Percentiles rank a stretch among this genome's conserved stretches.
phyloP scores from a whole-genome alignment of 2,888 invertebrate species.

The Elegia similella region DNA sequence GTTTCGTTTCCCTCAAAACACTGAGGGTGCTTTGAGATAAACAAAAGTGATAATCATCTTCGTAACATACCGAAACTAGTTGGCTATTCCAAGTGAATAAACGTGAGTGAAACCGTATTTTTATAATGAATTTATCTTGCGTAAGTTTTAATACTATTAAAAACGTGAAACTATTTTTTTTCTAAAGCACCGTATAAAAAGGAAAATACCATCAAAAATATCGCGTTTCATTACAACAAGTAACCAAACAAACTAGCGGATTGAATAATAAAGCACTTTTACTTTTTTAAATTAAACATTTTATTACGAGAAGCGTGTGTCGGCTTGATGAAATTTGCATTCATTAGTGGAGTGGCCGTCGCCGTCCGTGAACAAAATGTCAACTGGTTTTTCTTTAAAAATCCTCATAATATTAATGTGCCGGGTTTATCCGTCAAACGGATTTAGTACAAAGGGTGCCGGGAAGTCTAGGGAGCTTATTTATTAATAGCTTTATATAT shows the following conservation, averaged over 20 bases:
- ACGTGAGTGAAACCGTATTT: no score
- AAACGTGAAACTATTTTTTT: no score
- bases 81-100: no score
- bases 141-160: no score
- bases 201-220: no score
- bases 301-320: slow-evolving; percentile 56
- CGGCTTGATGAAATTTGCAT: slow-evolving; percentile 71
- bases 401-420: slow-evolving; percentile 14
- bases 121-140: no score
- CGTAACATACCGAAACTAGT: no score
- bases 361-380: slow-evolving; percentile 44
- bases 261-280: slow-evolving; percentile 18
- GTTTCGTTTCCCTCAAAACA: no score
- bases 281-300: slow-evolving; percentile 52
- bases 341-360: slow-evolving; percentile 61
- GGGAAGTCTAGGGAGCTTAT: not conserved
- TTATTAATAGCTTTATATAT: not conserved
- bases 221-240: not conserved
- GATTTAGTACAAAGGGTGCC: not conserved
- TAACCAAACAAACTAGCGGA: not conserved
- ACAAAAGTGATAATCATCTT: no score
- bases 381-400: slow-evolving; percentile 47
- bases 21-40: no score
- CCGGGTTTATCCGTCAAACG: not conserved
- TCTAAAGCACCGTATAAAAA: no score